A percentile compares a stretch with the other conserved stretches of the same genome.
Evolutionary conservation across 1,140 invertebrate species (phyloP).

Genomic region (Drosophila kohkoa): DNA sequence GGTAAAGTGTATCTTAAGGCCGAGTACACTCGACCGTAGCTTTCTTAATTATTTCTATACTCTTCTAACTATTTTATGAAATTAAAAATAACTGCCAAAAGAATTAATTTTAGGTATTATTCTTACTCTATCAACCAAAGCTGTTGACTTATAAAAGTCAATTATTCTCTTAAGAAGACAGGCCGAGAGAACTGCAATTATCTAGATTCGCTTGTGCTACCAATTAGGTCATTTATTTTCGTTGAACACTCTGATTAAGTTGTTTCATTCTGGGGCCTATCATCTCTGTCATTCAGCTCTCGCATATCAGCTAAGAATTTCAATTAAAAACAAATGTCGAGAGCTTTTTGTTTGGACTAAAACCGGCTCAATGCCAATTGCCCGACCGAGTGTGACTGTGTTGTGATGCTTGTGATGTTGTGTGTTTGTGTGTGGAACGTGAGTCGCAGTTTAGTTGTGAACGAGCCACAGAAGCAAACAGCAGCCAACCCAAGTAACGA

Average conservation of each 20-base stretch:
- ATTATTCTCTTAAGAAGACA: too few relatives aligned
- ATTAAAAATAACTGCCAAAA: too few relatives aligned
- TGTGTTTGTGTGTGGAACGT: constrained; percentile 21
- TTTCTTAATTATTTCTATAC: too few relatives aligned
- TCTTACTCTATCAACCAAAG: too few relatives aligned
- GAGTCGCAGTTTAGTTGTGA: constrained; percentile 43
- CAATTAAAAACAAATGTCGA: constrained; percentile 26
- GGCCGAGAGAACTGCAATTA: too few relatives aligned
- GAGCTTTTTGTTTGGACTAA: constrained; percentile 31
- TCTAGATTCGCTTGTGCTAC: too few relatives aligned
- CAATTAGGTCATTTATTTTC: constrained; percentile 1
- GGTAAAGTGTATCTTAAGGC: too few relatives aligned
- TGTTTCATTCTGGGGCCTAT: constrained; percentile 22
- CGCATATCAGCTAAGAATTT: constrained; percentile 29
- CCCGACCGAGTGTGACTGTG: not conserved
- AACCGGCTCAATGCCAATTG: constrained; percentile 28
- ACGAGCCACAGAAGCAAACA: constrained; percentile 33
- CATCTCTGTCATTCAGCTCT: constrained; percentile 3
- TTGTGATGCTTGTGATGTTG: not conserved
- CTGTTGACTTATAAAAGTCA: too few relatives aligned
- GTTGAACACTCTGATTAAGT: constrained; percentile 7
- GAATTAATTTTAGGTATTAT: too few relatives aligned
- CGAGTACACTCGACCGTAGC: too few relatives aligned
- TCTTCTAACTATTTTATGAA: too few relatives aligned
- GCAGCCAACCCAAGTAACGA: constrained; percentile 7